A percentile compares a stretch with the other conserved stretches of the same genome.
These are phyloP conservation scores for Eulacestoma nigropectus DNA, from an alignment of 2,113 vertebrate species.

Conservation along the genomic window DNA sequence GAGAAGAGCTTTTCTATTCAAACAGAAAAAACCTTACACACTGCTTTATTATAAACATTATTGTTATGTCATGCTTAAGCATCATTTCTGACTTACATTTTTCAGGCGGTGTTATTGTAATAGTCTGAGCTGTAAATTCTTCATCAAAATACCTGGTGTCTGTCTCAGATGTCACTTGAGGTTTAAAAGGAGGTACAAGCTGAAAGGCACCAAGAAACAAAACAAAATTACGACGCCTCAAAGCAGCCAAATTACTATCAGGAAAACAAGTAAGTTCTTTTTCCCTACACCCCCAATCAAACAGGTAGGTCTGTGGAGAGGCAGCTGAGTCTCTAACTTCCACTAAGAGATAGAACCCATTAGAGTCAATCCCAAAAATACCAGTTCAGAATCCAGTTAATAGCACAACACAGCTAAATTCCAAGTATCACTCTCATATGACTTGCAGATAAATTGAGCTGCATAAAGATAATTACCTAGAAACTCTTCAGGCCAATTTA, in stretches of 20 bases:
- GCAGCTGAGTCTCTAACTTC: not conserved
- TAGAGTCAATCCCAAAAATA: not conserved
- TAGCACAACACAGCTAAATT: not conserved
- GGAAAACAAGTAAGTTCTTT: not conserved
- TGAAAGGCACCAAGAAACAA: constrained; percentile 62
- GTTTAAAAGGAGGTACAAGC: constrained; percentile 94
- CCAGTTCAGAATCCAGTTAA: not conserved
- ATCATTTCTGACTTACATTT: constrained; percentile 80
- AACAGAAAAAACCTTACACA: not conserved
- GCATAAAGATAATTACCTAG: not conserved
- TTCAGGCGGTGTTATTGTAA: constrained; percentile 96
- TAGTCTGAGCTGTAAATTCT: constrained; percentile 94
- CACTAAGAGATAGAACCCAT: not conserved
- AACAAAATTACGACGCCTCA: not conserved
- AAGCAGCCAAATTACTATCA: not conserved
- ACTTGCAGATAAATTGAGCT: not conserved
- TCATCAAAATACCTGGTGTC: constrained; percentile 96
- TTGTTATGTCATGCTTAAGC: not conserved
- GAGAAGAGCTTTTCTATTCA: not conserved
- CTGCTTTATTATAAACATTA: not conserved
- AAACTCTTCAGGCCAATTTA: not conserved
- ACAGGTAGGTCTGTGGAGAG: not conserved
- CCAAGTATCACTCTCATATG: not conserved
- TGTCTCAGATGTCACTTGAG: constrained; percentile 95
- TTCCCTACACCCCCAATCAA: not conserved